These are phyloP conservation scores for Phenganax marumi DNA, from an alignment of 92 coral and sea anemone genomes.

Conservation along the genomic window DNA sequence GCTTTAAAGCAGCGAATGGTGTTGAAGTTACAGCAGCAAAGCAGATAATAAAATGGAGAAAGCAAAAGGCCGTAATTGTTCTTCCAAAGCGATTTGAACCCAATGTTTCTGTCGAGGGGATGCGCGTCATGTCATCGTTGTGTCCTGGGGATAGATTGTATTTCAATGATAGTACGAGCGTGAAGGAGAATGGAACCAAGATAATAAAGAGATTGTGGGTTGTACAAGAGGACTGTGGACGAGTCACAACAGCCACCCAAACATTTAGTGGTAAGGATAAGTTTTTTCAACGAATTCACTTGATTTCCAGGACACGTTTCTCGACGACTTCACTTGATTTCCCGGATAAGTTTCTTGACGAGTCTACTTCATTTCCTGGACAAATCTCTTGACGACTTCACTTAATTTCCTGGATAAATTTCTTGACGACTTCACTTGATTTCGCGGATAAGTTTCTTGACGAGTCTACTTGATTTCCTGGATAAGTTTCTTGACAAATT, in stretches of 20 bases:
- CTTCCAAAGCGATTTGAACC: neutral
- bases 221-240: conserved; percentile 27
- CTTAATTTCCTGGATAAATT: too few species aligned
- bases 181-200: neutral
- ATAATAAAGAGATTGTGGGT: conserved; percentile 13
- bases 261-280: conserved; percentile 15
- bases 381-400: too few species aligned
- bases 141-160: conserved; percentile 16
- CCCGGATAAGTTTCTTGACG: neutral
- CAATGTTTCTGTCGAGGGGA: neutral
- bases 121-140: conserved; percentile 1
- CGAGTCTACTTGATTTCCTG: too few species aligned
- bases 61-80: neutral
- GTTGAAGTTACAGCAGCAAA: neutral
- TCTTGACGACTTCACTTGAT: too few species aligned
- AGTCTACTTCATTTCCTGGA: too few species aligned
- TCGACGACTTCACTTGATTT: neutral
- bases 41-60: conserved; percentile 17
- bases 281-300: neutral
- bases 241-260: conserved; percentile 16
- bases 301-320: neutral
- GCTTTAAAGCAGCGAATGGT: conserved; percentile 9
- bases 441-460: too few species aligned
- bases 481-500: too few species aligned
- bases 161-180: neutral